A percentile compares a stretch with the other conserved stretches of the same genome.
Conservation (phyloP, 1,140 invertebrate genomes). For the Artemia franciscana region DNA sequence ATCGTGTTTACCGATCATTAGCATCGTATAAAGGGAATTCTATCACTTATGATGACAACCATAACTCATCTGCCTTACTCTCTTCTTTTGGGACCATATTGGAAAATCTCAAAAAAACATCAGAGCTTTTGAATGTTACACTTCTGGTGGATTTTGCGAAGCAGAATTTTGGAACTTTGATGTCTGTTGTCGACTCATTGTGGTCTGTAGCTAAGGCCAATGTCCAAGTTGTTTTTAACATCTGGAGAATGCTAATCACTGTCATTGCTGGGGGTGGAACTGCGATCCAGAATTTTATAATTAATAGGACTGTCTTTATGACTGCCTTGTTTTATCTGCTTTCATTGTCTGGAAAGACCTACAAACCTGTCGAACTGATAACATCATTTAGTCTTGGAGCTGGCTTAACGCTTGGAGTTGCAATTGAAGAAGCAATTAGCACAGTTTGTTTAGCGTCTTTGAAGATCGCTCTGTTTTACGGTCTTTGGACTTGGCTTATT, state of each 20-base stretch:
- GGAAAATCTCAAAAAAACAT: slow-evolving; percentile 39
- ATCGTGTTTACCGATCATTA: slow-evolving; percentile 69
- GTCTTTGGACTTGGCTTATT: slow-evolving; percentile 90
- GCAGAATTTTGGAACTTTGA: slow-evolving; percentile 73
- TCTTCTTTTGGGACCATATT: slow-evolving; percentile 44
- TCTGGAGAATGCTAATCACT: slow-evolving; percentile 62
- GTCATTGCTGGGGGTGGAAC: slow-evolving; percentile 73
- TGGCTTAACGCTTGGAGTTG: slow-evolving; percentile 42
- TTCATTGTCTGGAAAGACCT: slow-evolving; percentile 59
- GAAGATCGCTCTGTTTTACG: slow-evolving; percentile 91
- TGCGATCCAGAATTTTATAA: slow-evolving; percentile 72
- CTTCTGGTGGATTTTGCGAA: slow-evolving; percentile 56
- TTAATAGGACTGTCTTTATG: slow-evolving; percentile 84
- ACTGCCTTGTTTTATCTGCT: slow-evolving; percentile 87
- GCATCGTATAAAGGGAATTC: slow-evolving; percentile 21
- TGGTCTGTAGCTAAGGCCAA: slow-evolving; percentile 82
- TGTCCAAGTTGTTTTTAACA: slow-evolving; percentile 62
- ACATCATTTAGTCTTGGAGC: slow-evolving; percentile 42
- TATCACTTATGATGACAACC: slow-evolving; percentile 20
- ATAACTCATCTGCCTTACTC: slow-evolving; percentile 36
- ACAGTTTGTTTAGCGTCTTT: slow-evolving; percentile 78
- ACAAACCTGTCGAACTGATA: slow-evolving; percentile 72
- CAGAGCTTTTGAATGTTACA: slow-evolving; percentile 44
- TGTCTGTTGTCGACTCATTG: slow-evolving; percentile 70
- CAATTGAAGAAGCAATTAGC: slow-evolving; percentile 41